Base-by-base conservation (phyloP, 2,113 vertebrate species). In the Fregata magnificens region DNA sequence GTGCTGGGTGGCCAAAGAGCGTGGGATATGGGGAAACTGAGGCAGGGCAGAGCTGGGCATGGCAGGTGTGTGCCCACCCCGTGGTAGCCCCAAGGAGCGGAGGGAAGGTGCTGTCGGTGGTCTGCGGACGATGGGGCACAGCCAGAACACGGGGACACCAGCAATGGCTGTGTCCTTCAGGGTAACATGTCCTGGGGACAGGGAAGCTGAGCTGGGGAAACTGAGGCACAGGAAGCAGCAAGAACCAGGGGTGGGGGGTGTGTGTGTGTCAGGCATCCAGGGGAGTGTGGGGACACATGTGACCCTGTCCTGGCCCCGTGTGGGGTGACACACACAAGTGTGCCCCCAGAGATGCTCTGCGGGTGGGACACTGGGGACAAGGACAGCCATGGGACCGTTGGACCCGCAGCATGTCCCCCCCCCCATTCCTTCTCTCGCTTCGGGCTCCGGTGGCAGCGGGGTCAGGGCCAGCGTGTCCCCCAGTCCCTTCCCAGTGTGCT, bases 171-270 rank as follows among this genome's bases (percentile, higher is more conserved):
- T 11, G 82, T 3, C 56, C 42, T 38, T 42, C 36, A 36, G 45
- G 56, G 52, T 8, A 38, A 11, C 1, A 2, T 5, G 40, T 44
- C 11, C n/a, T 8, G 6, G 63, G 14, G 22, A 34, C 13, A 2
- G 34, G 45, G 40, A 20, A 32, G 22, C 13, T 16, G 49, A 44
- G 26, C 62, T 66, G 82, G 72, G 73, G 83, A 85, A 80, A 77
- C 63, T 72, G 82, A 77, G 93, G 69, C 63, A 72, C 7, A 5
- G 49, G 31, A 38, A 38, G 36, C 47, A 45, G 38, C 7, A 12
- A 24, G 66, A 7, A 7, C 6, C 2, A 1, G 18, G 4, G 34
- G 4, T 12, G n/a, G 18, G 18, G 11, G 22, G 4, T 14, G 4
- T 34, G 4, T 12, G 4, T 3, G 45, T 47, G 11, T 59, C 55